Percentiles rank a stretch among this genome's conserved stretches.
Conservation (phyloP, 1,140 invertebrate species). For the Drosophila kanapiae region DNA sequence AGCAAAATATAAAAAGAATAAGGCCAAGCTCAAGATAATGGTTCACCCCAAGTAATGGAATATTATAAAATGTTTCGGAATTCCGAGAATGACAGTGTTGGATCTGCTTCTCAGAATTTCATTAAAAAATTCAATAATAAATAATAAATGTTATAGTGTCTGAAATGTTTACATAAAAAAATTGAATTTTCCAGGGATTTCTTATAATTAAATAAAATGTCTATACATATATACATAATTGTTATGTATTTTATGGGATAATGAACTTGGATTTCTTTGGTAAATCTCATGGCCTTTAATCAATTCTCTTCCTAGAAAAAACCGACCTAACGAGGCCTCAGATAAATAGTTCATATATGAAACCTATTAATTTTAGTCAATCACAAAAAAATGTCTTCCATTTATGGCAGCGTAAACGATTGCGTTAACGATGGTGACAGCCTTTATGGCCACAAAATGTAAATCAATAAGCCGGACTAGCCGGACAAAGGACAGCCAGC, state of each 20-base stretch:
- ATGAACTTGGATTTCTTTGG: neutral
- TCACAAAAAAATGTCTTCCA: neutral
- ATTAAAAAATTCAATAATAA: neutral
- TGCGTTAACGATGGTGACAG: slow-evolving; percentile 39
- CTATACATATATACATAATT: too few species aligned
- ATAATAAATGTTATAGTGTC: neutral
- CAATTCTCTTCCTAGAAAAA: neutral
- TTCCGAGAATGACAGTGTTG: neutral
- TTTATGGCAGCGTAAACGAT: slow-evolving; percentile 30
- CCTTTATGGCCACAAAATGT: slow-evolving; percentile 26
- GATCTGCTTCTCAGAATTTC: neutral
- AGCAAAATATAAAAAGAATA: neutral
- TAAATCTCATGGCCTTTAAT: neutral
- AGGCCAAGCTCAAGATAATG: neutral
- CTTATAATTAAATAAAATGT: neutral
- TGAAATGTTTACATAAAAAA: neutral
- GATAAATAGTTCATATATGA: slow-evolving; percentile 10
- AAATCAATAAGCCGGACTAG: slow-evolving; percentile 31
- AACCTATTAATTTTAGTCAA: slow-evolving; percentile 3
- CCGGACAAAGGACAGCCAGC: slow-evolving; percentile 3
- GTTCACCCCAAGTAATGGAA: neutral
- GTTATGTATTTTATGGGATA: too few species aligned
- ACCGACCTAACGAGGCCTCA: too few species aligned
- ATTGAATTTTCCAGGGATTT: neutral
- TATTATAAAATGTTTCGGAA: neutral